Base-by-base conservation (phyloP, 2,888 invertebrate genomes). In the Linnaemya tessellans region DNA sequence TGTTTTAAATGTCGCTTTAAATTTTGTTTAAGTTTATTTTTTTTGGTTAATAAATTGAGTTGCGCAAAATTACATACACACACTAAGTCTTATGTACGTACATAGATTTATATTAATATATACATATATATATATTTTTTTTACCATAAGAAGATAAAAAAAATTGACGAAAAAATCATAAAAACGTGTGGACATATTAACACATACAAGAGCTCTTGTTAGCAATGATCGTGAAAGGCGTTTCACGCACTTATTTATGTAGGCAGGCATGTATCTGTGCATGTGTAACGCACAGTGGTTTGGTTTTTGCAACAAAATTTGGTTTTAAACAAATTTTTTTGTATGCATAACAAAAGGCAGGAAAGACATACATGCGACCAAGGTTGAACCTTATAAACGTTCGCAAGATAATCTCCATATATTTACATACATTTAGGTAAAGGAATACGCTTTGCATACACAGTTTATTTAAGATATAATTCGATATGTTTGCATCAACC, bases 171-270 rank as follows among this genome's bases (percentile, higher is more conserved):
- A 38, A n/a, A 22, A 51, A 20, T 18, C 13, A 15, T n/a, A 43
- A 54, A 60, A 64, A 9, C 13, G 18, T 30, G 18, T 18, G 22
- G 35, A 22, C 35, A 11, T n/a, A 18, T 18, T 1, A 35, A 71
- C 22, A 1, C 9, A 49, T 20, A 20, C 20, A 73, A 43, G 25
- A 58, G 35, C 10, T 49, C 1, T 1, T 22, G 11, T 25, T 43
- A 64, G 41, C 60, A 71, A 54, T 67, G 82, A 82, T 77, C 77
- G 43, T 67, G 77, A 68, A 83, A 83, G 18, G 67, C 18, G 67
- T 51, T 82, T 83, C 65, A 64, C 25, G 35, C 68, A 70, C 46
- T 51, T 49, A 25, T 30, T 30, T 30, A 30, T 30, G 30, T 30
- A 30, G 30, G 30, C 30, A 30, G 2, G 30, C 5, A 30, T 30